Evolutionary conservation across 53 echinoderm and acorn worm genomes (phyloP).

Genomic region (Temnopleurus reevesii): DNA sequence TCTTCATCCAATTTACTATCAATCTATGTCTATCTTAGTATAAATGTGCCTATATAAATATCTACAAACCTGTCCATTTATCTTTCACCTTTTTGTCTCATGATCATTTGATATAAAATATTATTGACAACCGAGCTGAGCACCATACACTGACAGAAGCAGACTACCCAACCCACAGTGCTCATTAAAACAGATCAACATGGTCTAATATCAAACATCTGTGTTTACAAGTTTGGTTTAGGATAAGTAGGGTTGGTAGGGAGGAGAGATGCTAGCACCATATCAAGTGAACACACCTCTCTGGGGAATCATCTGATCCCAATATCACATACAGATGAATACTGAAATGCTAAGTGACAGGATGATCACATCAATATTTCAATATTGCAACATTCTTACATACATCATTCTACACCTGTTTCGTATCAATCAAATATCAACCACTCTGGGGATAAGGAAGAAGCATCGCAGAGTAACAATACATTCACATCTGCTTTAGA

Average conservation of each 20-base stretch:
- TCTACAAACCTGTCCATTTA: too few species aligned
- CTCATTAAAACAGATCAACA: constrained; percentile 9
- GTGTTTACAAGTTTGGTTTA: constrained; percentile 16
- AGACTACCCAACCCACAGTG: not conserved
- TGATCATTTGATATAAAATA: not conserved
- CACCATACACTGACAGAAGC: not conserved
- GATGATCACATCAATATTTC: constrained; percentile 12
- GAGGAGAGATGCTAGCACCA: not conserved
- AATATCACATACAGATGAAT: constrained; percentile 13
- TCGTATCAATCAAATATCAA: not conserved
- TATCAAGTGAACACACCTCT: not conserved
- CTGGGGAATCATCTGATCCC: not conserved
- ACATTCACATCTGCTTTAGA: not conserved
- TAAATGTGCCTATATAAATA: too few species aligned
- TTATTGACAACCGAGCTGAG: not conserved
- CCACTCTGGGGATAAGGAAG: not conserved
- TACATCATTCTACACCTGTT: not conserved
- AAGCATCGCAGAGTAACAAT: not conserved
- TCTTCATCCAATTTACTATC: too few species aligned
- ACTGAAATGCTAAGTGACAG: not conserved
- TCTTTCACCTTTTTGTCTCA: too few species aligned
- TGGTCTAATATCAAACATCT: constrained; percentile 17
- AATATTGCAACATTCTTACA: constrained; percentile 17
- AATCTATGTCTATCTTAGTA: too few species aligned
- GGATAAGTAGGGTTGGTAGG: too few species aligned